A percentile compares a stretch with the other conserved stretches of the same genome.
phyloP scores from a whole-genome alignment of 2,888 invertebrate species.

The Plutella xylostella region DNA sequence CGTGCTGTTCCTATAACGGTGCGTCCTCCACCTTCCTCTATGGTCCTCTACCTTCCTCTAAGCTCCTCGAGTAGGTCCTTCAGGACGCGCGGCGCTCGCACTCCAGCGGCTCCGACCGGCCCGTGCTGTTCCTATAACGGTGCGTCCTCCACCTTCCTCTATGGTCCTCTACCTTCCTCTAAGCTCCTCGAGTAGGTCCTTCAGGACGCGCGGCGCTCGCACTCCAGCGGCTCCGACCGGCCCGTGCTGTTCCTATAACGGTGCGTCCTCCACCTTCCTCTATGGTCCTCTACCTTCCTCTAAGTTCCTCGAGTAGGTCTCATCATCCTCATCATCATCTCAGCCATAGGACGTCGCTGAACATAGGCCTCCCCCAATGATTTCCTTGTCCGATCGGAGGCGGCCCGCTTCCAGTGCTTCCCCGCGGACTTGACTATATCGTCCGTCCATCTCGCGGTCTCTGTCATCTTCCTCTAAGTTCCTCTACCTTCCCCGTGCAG shows the following conservation, averaged over 20 bases:
- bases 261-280: constrained; percentile 17
- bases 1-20: constrained; percentile 17
- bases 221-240: constrained; percentile 23
- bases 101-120: constrained; percentile 45
- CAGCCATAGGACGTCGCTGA: neutral
- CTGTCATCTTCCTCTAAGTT: neutral
- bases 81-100: constrained; percentile 53
- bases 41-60: neutral
- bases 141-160: neutral
- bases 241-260: constrained; percentile 58
- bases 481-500: no score
- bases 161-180: neutral
- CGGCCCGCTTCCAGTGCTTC: neutral
- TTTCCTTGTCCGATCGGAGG: neutral
- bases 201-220: neutral
- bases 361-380: neutral
- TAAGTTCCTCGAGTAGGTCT: neutral
- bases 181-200: neutral
- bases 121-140: constrained; percentile 19
- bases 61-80: constrained; percentile 39
- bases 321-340: neutral
- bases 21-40: neutral
- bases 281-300: neutral
- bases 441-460: neutral
- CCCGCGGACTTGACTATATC: no score